Conservation (phyloP, 2,113 vertebrate species). For the Crotalus tigris region DNA sequence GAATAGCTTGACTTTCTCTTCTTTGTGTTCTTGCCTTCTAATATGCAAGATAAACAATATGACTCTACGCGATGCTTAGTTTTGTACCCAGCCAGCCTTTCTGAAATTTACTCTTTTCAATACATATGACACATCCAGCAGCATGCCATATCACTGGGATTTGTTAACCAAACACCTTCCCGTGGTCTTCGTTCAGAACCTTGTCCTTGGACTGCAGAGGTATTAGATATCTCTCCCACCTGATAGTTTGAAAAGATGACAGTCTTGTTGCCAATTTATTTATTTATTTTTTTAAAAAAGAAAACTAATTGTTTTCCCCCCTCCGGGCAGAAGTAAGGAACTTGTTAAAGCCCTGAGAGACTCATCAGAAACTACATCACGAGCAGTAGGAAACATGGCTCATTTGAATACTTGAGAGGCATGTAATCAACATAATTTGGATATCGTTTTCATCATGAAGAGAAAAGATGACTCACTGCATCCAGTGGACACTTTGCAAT, state of each 20-base stretch:
- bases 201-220: not conserved
- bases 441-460: constrained; percentile 6
- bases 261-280: not conserved
- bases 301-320: not conserved
- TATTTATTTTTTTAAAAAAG: not conserved
- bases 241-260: not conserved
- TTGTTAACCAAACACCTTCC: not conserved
- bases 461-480: not conserved
- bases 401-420: constrained; percentile 24
- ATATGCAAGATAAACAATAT: not conserved
- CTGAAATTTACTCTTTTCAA: not conserved
- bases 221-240: not conserved
- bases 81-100: not conserved
- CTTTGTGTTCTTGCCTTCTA: not conserved
- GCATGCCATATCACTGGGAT: not conserved
- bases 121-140: not conserved
- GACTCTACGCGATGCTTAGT: not conserved
- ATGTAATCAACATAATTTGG: constrained; percentile 37
- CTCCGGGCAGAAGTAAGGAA: not conserved
- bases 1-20: not conserved
- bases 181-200: not conserved
- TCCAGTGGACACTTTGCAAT: constrained; percentile 15
- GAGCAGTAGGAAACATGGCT: constrained; percentile 12
- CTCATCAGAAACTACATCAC: constrained; percentile 23
- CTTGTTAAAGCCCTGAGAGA: constrained; percentile 5